These are phyloP conservation scores for Lamellibrachia satsuma DNA, from an alignment of 2,888 invertebrate species.

Conservation along the genomic window DNA sequence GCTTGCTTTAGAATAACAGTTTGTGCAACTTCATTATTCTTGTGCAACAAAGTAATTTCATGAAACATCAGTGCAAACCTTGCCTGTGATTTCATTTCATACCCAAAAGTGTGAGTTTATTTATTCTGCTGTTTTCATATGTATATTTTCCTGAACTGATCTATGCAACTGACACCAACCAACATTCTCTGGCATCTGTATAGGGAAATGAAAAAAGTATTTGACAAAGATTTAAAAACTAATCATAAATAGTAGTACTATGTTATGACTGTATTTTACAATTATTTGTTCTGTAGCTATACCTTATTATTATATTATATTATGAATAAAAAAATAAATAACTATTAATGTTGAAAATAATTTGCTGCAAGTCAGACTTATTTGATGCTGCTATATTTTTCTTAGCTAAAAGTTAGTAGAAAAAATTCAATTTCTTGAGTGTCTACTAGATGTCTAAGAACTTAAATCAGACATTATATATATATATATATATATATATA, in stretches of 20 bases:
- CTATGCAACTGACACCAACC: not conserved
- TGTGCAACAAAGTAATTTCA: not conserved
- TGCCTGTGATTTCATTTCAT: not conserved
- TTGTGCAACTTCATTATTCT: not conserved
- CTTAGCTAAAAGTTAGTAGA: not conserved
- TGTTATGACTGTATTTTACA: not conserved
- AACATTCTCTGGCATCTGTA: not conserved
- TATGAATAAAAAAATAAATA: not conserved
- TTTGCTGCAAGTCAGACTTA: not conserved
- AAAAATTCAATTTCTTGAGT: too few relatives aligned
- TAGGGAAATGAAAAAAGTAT: not conserved
- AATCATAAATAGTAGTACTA: not conserved
- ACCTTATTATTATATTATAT: not conserved
- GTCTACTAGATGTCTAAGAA: too few relatives aligned
- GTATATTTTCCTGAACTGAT: not conserved
- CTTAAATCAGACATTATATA: too few relatives aligned
- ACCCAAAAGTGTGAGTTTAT: not conserved
- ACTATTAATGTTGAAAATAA: not conserved
- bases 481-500: too few relatives aligned
- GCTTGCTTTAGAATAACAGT: not conserved
- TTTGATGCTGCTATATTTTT: not conserved
- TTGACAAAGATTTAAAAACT: not conserved
- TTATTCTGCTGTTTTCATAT: not conserved
- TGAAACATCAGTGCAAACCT: not conserved
- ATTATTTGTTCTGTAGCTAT: not conserved